Evolutionary conservation across 2,888 invertebrate genomes (phyloP).

Genomic region (Deroplatys truncata): DNA sequence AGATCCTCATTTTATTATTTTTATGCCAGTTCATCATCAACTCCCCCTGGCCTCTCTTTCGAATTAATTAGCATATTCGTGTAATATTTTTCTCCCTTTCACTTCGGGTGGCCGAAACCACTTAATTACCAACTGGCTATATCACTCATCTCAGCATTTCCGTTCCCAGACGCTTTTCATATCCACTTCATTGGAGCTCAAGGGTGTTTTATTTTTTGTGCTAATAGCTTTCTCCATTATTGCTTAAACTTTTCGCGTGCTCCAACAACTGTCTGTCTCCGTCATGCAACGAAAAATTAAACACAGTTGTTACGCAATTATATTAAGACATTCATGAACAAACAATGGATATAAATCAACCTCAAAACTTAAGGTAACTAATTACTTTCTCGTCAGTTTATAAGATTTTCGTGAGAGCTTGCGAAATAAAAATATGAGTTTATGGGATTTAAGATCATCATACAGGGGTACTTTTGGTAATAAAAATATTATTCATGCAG

Average conservation of each 20-base stretch:
- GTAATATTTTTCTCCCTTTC: background rate
- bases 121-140: background rate
- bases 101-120: background rate
- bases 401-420: too few species aligned
- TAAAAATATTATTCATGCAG: too few species aligned
- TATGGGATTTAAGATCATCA: too few species aligned
- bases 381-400: too few species aligned
- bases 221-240: background rate
- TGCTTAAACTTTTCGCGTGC: background rate
- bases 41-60: background rate
- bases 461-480: too few species aligned
- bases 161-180: background rate
- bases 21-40: background rate
- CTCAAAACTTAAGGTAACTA: too few species aligned
- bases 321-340: too few species aligned
- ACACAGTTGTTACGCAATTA: background rate
- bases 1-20: background rate
- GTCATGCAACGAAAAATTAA: background rate
- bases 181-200: background rate
- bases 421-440: too few species aligned
- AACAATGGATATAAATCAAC: too few species aligned
- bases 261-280: background rate
- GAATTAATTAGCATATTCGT: background rate
- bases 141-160: background rate
- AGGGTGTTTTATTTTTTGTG: background rate